Base-by-base conservation (phyloP, 2,113 vertebrate genomes). In the Arenaria interpres region DNA sequence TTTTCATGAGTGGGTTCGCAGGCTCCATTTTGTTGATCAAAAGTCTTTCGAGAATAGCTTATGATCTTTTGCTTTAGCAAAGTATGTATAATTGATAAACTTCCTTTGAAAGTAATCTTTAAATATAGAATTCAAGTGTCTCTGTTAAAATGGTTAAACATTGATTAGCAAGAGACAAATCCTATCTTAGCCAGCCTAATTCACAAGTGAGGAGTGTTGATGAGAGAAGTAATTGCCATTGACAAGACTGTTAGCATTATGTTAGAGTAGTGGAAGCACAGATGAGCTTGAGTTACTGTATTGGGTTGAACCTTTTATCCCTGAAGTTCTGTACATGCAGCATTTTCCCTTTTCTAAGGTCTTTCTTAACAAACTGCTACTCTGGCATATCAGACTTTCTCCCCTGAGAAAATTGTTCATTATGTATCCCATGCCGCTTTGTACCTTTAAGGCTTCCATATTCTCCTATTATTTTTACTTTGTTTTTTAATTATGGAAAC, bases 61-160 rank as follows among this genome's bases (percentile, higher is more conserved):
- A 56, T 50, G n/a, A 9, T 66, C 30, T 87, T 45, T 63, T 89
- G 28, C 59, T 90, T 75, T 83, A 76, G 50, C 23, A 59, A 67
- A 87, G 25, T 62, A 43, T 77, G 10, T 66, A 6, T 84, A 88
- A 90, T 80, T 80, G 57, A 73, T 88, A 83, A 85, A 21, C 39
- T 83, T 88, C 45, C 8, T 59, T 71, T 67, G 41, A 85, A 91
- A 88, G n/a, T 88, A 83, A 76, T 86, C 59, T 88, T 95, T 97
- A 90, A 93, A 77, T 22, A 43, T 4, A 62, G 62, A 69, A 76
- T 88, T 82, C 48, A 76, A 57, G 27, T 62, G 59, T 80, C 48
- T 80, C 48, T 39, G 28, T 91, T 91, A 74, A 93, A 93, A 67
- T 60, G 46, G n/a, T 77, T 77, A 50, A 62, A 69, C 41, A 63